Evolutionary conservation across 2,888 invertebrate genomes (phyloP).

Genomic region (Caenorhabditis virilis): DNA sequence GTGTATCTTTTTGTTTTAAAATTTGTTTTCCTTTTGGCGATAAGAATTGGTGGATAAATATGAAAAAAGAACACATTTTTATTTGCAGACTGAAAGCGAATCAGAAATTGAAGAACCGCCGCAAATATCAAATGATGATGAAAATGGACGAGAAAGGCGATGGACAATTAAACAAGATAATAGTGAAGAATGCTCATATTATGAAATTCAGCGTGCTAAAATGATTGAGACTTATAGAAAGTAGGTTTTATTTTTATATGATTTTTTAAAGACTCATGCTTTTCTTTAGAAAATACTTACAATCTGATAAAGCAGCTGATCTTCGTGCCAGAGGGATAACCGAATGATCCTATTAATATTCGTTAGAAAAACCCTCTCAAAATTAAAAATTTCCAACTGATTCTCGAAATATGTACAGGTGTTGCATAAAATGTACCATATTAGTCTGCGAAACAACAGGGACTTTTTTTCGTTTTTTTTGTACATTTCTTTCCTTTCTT

Average conservation of each 20-base stretch:
- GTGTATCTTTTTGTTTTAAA: neutral
- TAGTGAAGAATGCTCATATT: conserved; percentile 27
- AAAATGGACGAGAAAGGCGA: conserved; percentile 11
- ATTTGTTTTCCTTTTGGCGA: too few species aligned
- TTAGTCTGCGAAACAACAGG: too few species aligned
- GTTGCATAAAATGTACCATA: conserved; percentile 2
- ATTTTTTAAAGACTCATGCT: neutral
- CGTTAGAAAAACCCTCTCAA: neutral
- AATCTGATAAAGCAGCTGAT: conserved; percentile 41
- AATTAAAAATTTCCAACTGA: neutral
- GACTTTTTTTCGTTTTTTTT: too few species aligned
- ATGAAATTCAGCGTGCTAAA: conserved; percentile 27
- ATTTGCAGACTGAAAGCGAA: conserved; percentile 41
- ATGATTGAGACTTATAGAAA: conserved; percentile 49
- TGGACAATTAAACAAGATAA: conserved; percentile 22
- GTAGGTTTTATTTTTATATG: conserved; percentile 8
- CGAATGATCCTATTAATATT: too few species aligned
- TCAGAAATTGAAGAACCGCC: conserved; percentile 23
- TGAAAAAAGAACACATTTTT: neutral
- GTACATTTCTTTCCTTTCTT: too few species aligned
- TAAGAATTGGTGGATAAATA: neutral
- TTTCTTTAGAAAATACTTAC: conserved; percentile 42
- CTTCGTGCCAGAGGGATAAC: conserved; percentile 34
- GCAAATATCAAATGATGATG: conserved; percentile 12
- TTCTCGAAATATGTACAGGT: neutral